Conservation (phyloP, 2,113 vertebrate genomes). For the Aegotheles bennettii region DNA sequence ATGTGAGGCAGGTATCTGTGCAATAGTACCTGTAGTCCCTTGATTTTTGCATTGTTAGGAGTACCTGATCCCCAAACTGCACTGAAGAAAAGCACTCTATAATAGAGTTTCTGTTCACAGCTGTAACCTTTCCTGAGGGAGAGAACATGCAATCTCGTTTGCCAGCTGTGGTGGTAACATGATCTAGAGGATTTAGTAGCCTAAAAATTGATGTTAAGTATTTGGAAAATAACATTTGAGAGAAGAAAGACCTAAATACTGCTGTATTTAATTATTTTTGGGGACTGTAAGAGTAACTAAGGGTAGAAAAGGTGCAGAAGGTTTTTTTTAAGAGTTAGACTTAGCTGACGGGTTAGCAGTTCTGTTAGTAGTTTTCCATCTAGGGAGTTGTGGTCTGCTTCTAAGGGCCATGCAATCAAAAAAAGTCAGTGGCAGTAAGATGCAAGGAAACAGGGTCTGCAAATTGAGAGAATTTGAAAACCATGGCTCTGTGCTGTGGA, state of each 20-base stretch:
- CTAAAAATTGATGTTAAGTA: not conserved
- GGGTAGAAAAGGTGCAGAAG: not conserved
- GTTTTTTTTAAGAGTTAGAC: not conserved
- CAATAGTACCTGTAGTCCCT: not conserved
- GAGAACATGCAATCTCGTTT: not conserved
- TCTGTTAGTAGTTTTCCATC: not conserved
- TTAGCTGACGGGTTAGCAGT: not conserved
- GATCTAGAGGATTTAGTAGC: not conserved
- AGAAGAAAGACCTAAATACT: not conserved
- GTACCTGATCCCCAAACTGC: not conserved
- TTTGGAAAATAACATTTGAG: not conserved
- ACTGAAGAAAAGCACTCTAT: not conserved
- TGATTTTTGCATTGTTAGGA: not conserved
- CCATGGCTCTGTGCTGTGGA: not conserved
- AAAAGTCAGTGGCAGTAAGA: not conserved
- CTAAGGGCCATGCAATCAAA: rapidly evolving
- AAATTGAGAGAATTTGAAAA: not conserved
- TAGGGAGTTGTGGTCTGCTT: not conserved
- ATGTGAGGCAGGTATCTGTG: not conserved
- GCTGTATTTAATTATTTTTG: not conserved
- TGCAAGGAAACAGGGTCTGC: not conserved
- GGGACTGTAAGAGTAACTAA: not conserved
- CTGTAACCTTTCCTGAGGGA: not conserved
- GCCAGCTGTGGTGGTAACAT: not conserved
- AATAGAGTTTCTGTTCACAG: not conserved